Conservation (phyloP, 2,888 invertebrate species). For the Maniola hyperantus region DNA sequence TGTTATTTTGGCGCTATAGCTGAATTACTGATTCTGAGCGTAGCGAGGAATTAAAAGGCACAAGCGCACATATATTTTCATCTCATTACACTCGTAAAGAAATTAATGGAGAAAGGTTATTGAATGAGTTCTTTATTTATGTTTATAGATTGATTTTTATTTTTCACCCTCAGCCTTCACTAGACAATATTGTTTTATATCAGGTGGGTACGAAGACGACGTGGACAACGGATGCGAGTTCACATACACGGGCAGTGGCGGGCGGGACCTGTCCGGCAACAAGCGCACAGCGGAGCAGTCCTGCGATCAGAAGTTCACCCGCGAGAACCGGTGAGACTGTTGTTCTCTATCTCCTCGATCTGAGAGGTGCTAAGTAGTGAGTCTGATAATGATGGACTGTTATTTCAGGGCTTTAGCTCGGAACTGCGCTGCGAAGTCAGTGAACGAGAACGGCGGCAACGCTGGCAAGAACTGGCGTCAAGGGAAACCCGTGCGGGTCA, state of each 20-base stretch:
- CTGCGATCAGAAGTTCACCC: constrained; percentile 89
- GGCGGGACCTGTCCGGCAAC: constrained; percentile 91
- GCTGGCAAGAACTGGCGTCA: constrained; percentile 86
- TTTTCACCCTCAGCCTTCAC: too few relatives aligned
- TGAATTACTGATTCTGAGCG: too few relatives aligned
- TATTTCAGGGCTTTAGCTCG: constrained; percentile 87
- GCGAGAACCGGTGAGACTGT: constrained; percentile 86
- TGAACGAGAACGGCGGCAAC: constrained; percentile 86
- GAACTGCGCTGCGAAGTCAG: constrained; percentile 86
- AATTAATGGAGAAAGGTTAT: too few relatives aligned
- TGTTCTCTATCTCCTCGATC: too few relatives aligned
- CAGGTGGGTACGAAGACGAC: constrained; percentile 93
- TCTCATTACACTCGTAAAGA: too few relatives aligned
- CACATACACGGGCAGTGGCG: constrained; percentile 92
- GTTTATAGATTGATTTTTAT: too few relatives aligned
- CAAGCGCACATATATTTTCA: too few relatives aligned
- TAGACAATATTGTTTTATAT: neutral
- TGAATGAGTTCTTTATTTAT: too few relatives aligned
- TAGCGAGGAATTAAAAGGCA: too few relatives aligned
- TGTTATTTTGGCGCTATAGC: too few relatives aligned
- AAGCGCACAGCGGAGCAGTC: constrained; percentile 91
- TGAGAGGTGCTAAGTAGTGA: too few relatives aligned
- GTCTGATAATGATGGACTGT: too few relatives aligned
- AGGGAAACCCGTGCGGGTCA: constrained; percentile 91
- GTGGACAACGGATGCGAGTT: constrained; percentile 91